phyloP scores from a whole-genome alignment of 2,797 vertebrate species.

The Tenualosa thibaudeaui region DNA sequence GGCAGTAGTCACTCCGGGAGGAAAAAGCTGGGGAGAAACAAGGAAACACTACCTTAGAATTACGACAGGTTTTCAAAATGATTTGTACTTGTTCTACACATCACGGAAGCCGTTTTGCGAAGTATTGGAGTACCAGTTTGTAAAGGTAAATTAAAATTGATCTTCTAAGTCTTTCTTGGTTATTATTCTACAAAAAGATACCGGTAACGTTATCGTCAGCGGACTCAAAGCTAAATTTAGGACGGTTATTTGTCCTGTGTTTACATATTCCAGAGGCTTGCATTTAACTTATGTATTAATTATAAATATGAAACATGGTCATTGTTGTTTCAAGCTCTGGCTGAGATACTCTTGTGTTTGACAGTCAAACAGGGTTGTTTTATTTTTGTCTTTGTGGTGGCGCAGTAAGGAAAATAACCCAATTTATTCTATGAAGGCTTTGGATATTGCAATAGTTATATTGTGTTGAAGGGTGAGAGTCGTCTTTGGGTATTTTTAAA shows the following conservation, averaged over 20 bases:
- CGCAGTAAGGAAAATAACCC: not conserved
- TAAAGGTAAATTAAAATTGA: not conserved
- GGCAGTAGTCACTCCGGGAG: conserved; percentile 68
- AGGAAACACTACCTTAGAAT: conserved; percentile 48
- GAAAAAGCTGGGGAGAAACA: conserved; percentile 57
- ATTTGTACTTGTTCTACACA: not conserved
- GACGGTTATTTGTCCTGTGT: not conserved
- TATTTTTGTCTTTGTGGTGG: conserved; percentile 1
- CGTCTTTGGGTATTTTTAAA: conserved; percentile 13
- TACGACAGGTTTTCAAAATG: conserved; percentile 22
- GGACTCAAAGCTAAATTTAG: conserved; percentile 10
- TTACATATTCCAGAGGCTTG: not conserved
- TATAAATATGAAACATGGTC: not conserved
- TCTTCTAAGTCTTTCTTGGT: not conserved
- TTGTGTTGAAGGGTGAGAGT: not conserved
- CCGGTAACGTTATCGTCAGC: conserved; percentile 13
- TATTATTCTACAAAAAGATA: not conserved
- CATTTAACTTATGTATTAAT: not conserved
- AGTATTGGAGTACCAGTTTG: not conserved
- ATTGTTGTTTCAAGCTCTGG: not conserved
- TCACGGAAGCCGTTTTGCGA: not conserved
- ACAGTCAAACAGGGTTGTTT: not conserved
- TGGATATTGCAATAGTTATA: conserved; percentile 7
- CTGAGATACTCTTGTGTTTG: not conserved
- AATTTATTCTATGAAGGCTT: not conserved